These are phyloP conservation scores for Stichopus horrens DNA, from an alignment of 53 echinoderm and acorn worm genomes.

Conservation along the genomic window DNA sequence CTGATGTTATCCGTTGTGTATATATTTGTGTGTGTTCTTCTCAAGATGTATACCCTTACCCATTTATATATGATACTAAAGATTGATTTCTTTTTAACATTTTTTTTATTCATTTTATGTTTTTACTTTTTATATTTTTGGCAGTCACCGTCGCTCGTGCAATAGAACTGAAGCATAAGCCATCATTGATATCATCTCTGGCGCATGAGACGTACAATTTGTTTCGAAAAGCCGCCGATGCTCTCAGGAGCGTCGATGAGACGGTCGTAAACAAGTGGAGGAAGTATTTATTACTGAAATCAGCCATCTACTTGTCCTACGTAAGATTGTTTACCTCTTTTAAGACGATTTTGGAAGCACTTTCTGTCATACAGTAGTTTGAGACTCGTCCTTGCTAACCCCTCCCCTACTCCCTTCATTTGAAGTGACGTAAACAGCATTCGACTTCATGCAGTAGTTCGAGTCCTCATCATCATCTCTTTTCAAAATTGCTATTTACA, in stretches of 20 bases:
- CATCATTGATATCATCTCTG: constrained; percentile 72
- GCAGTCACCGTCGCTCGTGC: constrained; percentile 94
- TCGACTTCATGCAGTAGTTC: too few species aligned
- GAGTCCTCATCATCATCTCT: too few species aligned
- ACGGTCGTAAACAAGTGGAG: constrained; percentile 89
- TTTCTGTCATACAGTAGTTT: not conserved
- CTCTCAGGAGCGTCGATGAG: constrained; percentile 82
- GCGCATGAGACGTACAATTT: constrained; percentile 84
- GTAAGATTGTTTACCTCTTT: constrained; percentile 56
- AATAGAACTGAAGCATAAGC: constrained; percentile 82
- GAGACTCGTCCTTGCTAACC: not conserved
- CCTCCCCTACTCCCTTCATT: too few species aligned
- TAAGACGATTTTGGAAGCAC: not conserved
- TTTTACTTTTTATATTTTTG: not conserved
- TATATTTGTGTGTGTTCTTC: too few species aligned
- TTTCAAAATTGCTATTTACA: too few species aligned
- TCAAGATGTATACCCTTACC: too few species aligned
- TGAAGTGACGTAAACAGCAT: too few species aligned
- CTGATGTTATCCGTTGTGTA: too few species aligned
- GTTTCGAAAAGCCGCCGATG: constrained; percentile 70
- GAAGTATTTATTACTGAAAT: constrained; percentile 86
- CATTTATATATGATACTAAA: too few species aligned
- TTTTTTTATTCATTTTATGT: not conserved
- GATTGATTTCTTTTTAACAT: too few species aligned
- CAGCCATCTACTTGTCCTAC: constrained; percentile 83